A percentile compares a stretch with the other conserved stretches of the same genome.
These are phyloP conservation scores for Xylota sylvarum DNA, from an alignment of 2,888 invertebrate genomes.

Conservation along the genomic window DNA sequence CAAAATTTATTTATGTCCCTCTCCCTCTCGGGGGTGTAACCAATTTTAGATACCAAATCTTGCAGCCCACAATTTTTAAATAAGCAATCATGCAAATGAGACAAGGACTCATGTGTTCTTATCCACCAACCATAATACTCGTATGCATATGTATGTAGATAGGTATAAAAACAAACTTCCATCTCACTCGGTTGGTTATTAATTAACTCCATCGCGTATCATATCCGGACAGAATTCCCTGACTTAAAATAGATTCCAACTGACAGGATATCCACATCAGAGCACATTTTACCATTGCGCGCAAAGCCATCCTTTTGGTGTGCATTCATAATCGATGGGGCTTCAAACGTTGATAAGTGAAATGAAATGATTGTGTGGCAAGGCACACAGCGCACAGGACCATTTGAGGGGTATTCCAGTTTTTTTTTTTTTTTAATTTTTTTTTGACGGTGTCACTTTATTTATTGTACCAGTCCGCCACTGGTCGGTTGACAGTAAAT, in stretches of 20 bases:
- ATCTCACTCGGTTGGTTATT: constrained; percentile 40
- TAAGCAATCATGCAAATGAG: constrained; percentile 5
- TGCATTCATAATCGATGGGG: constrained; percentile 59
- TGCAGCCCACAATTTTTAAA: neutral
- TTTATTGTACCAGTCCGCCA: constrained; percentile 33
- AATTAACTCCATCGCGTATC: constrained; percentile 50
- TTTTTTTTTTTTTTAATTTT: neutral
- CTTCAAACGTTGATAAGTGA: constrained; percentile 50
- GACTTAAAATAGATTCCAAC: constrained; percentile 53
- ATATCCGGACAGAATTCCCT: constrained; percentile 27
- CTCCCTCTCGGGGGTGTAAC: neutral
- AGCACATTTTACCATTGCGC: constrained; percentile 30
- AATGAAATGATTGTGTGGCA: constrained; percentile 17
- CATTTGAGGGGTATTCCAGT: neutral
- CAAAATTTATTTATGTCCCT: neutral
- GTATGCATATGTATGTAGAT: too few relatives aligned
- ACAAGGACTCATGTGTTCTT: neutral
- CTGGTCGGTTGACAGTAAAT: constrained; percentile 46
- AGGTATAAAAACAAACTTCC: neutral
- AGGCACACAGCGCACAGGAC: neutral
- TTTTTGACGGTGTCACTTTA: constrained; percentile 25
- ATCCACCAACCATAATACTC: neutral
- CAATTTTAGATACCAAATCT: constrained; percentile 11
- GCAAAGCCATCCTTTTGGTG: constrained; percentile 48
- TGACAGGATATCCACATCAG: constrained; percentile 50